Evolutionary conservation across 2,888 invertebrate species (phyloP), one percentile per base, ranked within the genome.

Genomic region (Morpho deidamia): DNA sequence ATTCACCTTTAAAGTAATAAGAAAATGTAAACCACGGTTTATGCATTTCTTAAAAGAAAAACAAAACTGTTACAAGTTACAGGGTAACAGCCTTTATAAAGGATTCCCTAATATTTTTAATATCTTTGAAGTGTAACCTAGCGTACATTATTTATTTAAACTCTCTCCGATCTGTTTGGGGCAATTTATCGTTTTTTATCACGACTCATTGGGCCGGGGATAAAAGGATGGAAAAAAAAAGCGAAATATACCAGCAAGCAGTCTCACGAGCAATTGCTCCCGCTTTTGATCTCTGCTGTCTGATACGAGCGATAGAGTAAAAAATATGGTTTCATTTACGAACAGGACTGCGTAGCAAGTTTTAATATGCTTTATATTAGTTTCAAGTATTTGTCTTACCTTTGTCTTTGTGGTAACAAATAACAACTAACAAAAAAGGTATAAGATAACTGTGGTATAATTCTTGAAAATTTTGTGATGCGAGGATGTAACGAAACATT

Each of bases 191-290:
- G 37, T 37, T 47, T 43, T 49, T 49, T 23, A 33, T 49, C 49
- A 37, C 49, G 49, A 37, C 35, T 33, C 55, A 51, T 51, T 55
- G 55, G 39, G 14, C 47, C 23, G 46, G 34, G 43, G 49, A 49
- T 49, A 51, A 45, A 50, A 39, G 44, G 46, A 45, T 47, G 34
- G 34, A 38, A 38, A 12, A 45, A 44, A 51, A 44, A 54, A 51
- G 43, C 40, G 44, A 52, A 55, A 53, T 56, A 53, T 53, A 50
- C 11, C 37, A 44, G 37, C 48, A 42, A 45, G 50, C 53, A 61
- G 66, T 63, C 58, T 67, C 55, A 64, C 70, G 70, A 61, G 62
- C 67, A 66, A 69, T 71, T 74, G 68, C 67, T 67, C 67, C 51
- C 60, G 64, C 67, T 63, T 67, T 67, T 66, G 65, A 66, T 60